Evolutionary conservation across 2,797 vertebrate genomes (phyloP).

Genomic region (Epinephelus malabaricus): DNA sequence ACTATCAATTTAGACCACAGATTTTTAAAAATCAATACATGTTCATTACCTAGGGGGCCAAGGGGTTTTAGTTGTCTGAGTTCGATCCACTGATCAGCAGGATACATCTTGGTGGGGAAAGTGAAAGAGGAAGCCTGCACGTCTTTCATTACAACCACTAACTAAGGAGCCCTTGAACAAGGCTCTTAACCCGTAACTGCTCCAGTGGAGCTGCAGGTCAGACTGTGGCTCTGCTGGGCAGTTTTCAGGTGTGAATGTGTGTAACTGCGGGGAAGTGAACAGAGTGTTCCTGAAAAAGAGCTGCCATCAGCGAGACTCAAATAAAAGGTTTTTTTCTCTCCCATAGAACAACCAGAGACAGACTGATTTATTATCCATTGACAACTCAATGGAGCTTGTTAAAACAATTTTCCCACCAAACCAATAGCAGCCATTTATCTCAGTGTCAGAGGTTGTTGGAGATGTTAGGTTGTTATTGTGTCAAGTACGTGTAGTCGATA

Average conservation of each 20-base stretch:
- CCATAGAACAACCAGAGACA: constrained; percentile 12
- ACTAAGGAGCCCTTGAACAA: neutral
- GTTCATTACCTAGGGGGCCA: neutral
- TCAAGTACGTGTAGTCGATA: constrained; percentile 15
- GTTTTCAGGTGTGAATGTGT: constrained; percentile 15
- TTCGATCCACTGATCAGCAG: neutral
- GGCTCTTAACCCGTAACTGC: neutral
- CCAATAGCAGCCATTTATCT: constrained; percentile 45
- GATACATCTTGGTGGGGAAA: neutral
- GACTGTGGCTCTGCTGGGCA: neutral
- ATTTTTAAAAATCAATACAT: too few relatives aligned
- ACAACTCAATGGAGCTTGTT: constrained; percentile 12
- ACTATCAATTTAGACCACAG: neutral
- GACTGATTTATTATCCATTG: constrained; percentile 30
- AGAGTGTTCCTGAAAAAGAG: neutral
- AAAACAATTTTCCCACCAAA: constrained; percentile 21
- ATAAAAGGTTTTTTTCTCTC: neutral
- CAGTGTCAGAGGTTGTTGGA: constrained; percentile 23
- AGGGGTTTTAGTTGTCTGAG: neutral
- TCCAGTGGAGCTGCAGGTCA: neutral
- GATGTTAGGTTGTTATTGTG: constrained; percentile 35
- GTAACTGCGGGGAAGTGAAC: constrained; percentile 1
- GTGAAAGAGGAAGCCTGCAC: neutral
- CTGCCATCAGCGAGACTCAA: neutral
- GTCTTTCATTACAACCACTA: neutral